phyloP scores from a whole-genome alignment of 2,888 invertebrate genomes.

The Exocentrus adspersus region DNA sequence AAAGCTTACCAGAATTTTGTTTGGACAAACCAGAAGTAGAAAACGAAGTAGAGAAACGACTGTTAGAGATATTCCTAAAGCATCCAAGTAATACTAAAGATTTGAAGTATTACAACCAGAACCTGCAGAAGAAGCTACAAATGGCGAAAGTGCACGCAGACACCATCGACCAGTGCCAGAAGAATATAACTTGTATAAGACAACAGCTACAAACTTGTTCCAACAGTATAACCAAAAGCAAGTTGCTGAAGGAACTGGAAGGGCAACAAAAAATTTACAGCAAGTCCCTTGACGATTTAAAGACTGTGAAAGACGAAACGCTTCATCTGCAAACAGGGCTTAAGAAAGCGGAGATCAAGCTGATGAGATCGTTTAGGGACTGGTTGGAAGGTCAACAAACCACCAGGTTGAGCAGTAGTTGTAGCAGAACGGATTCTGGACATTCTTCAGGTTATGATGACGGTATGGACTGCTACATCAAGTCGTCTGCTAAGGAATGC shows the following conservation, averaged over 20 bases:
- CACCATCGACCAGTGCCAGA: slow-evolving; percentile 54
- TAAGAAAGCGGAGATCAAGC: slow-evolving; percentile 49
- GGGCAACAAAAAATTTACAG: slow-evolving; percentile 55
- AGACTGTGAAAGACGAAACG: slow-evolving; percentile 55
- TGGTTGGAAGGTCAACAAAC: slow-evolving; percentile 26
- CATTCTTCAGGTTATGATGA: background rate
- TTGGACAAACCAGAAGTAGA: background rate
- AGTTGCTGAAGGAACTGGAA: slow-evolving; percentile 46
- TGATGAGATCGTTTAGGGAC: slow-evolving; percentile 39
- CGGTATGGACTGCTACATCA: background rate
- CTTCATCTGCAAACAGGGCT: slow-evolving; percentile 53
- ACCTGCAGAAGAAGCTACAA: slow-evolving; percentile 50
- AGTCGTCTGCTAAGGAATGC: background rate
- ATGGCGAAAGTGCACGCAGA: slow-evolving; percentile 51
- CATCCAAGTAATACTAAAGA: slow-evolving; percentile 22
- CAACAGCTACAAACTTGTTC: slow-evolving; percentile 41
- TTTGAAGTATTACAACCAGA: slow-evolving; percentile 39
- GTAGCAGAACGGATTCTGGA: background rate
- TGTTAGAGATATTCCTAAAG: slow-evolving; percentile 29
- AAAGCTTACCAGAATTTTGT: background rate
- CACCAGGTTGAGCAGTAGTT: background rate
- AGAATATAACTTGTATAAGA: slow-evolving; percentile 52
- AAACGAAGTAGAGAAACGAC: slow-evolving; percentile 6
- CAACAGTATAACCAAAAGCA: slow-evolving; percentile 31
- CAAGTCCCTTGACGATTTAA: slow-evolving; percentile 50